A percentile compares a stretch with the other conserved stretches of the same genome.
These are phyloP conservation scores for Pachyramphus minor DNA, from an alignment of 2,113 vertebrate genomes.

Conservation along the genomic window DNA sequence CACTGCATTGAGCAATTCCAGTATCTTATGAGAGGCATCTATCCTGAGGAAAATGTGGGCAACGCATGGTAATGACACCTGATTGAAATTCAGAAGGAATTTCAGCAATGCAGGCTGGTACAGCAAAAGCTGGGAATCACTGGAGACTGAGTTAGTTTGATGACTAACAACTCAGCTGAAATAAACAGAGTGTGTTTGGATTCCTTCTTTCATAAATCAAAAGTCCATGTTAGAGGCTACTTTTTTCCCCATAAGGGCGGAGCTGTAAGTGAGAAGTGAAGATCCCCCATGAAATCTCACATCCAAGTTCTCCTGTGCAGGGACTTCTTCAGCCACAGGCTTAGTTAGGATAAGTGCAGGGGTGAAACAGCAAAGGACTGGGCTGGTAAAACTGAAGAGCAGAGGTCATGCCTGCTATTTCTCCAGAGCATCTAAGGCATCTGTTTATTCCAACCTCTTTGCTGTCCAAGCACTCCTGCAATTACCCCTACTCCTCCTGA, in stretches of 20 bases:
- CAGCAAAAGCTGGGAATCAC: background rate
- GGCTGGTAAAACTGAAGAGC: background rate
- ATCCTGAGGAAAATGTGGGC: conserved; percentile 10
- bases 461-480: background rate
- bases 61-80: background rate
- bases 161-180: background rate
- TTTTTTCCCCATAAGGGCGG: background rate
- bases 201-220: background rate
- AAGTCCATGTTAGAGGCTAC: background rate
- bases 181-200: background rate
- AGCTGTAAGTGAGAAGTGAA: background rate
- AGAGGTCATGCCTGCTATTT: background rate
- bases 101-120: background rate
- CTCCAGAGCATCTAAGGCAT: background rate
- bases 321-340: background rate
- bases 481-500: background rate
- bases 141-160: background rate
- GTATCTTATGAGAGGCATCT: conserved; percentile 3
- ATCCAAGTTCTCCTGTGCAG: background rate
- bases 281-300: background rate
- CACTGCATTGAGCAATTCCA: background rate
- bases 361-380: background rate
- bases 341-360: background rate
- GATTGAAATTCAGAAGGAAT: conserved; percentile 47
- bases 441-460: background rate